Conservation (phyloP, 1,140 invertebrate species). For the Teleogryllus occipitalis region DNA sequence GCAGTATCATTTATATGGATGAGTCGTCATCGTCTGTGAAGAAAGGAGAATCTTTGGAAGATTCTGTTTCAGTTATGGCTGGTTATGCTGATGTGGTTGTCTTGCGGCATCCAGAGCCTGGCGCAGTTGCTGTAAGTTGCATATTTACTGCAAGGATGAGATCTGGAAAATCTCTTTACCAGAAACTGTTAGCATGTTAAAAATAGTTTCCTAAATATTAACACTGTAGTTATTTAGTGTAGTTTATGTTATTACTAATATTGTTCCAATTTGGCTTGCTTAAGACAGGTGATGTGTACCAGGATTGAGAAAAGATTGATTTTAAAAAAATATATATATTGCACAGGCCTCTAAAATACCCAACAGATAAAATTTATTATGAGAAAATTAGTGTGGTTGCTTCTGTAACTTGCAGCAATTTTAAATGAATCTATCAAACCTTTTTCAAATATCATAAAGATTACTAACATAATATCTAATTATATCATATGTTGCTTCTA, state of each 20-base stretch:
- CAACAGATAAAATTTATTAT: too few species aligned
- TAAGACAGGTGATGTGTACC: too few species aligned
- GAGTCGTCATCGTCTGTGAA: constrained; percentile 83
- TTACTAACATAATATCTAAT: too few species aligned
- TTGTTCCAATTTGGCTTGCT: too few species aligned
- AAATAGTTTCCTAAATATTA: constrained; percentile 9
- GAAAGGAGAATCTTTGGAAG: constrained; percentile 94
- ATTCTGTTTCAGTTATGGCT: constrained; percentile 76
- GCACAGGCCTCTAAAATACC: too few species aligned
- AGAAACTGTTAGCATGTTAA: not conserved
- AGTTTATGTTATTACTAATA: not conserved
- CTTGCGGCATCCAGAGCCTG: constrained; percentile 83
- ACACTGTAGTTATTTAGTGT: not conserved
- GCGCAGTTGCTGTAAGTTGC: constrained; percentile 75
- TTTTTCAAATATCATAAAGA: too few species aligned
- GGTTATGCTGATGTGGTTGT: constrained; percentile 89
- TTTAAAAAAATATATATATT: too few species aligned
- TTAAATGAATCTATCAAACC: too few species aligned
- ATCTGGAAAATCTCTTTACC: not conserved
- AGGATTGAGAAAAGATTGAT: too few species aligned
- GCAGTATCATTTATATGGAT: constrained; percentile 82
- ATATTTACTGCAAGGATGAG: not conserved
- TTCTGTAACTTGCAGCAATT: too few species aligned
- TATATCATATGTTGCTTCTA: too few species aligned
- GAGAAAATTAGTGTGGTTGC: too few species aligned